A percentile compares a stretch with the other conserved stretches of the same genome.
Evolutionary conservation across 2,888 invertebrate genomes (phyloP).

Genomic region (Tholera decimalis): DNA sequence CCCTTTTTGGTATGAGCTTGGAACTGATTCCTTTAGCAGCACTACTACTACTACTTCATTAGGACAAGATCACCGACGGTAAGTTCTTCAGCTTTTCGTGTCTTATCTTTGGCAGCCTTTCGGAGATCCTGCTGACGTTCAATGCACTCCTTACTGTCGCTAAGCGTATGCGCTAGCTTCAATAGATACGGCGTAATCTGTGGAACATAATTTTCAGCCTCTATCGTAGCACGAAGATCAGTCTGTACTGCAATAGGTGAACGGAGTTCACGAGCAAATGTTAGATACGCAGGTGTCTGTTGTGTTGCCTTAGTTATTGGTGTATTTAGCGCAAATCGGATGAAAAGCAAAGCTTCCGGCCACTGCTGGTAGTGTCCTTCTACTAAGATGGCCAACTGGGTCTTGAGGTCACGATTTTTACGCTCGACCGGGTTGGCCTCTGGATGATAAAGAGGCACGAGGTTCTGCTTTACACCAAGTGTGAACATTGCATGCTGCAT

Average conservation of each 20-base stretch:
- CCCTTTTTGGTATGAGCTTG: background rate
- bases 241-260: background rate
- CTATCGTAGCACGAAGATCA: background rate
- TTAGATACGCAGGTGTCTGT: too few species aligned
- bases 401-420: background rate
- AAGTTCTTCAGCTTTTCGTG: background rate
- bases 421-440: background rate
- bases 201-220: slow-evolving; percentile 1
- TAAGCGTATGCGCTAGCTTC: background rate
- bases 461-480: background rate
- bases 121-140: background rate
- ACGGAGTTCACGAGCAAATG: too few species aligned
- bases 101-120: background rate
- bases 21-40: background rate
- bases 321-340: background rate
- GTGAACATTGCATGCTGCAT: background rate
- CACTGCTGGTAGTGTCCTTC: background rate
- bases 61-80: background rate
- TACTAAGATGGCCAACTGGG: background rate
- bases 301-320: background rate
- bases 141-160: background rate
- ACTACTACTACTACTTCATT: background rate
- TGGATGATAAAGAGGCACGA: background rate
- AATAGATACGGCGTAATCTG: background rate
- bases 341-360: background rate